phyloP scores from a whole-genome alignment of 2,113 vertebrate species.

The Thymallus thymallus region DNA sequence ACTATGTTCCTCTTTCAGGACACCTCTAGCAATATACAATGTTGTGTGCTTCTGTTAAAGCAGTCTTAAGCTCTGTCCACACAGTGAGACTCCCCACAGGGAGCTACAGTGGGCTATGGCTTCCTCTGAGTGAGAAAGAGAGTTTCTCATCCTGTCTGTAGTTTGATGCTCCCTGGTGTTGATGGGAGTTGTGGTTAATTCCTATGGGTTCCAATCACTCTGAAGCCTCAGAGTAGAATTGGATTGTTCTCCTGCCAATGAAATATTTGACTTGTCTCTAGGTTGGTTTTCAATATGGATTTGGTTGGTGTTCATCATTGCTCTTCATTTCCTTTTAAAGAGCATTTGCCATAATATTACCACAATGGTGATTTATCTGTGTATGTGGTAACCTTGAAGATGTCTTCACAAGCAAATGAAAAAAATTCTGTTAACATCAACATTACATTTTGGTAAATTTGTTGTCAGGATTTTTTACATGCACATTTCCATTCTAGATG shows the following conservation, averaged over 20 bases:
- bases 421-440: background rate
- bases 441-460: background rate
- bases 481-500: background rate
- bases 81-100: conserved; percentile 29
- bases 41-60: conserved; percentile 46
- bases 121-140: conserved; percentile 3
- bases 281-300: background rate
- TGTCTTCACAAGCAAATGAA: background rate
- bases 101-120: conserved; percentile 25
- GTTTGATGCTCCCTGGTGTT: background rate
- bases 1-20: conserved; percentile 40
- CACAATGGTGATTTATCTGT: background rate
- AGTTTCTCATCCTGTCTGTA: background rate
- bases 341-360: background rate
- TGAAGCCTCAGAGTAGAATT: background rate
- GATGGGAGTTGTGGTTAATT: background rate
- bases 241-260: background rate
- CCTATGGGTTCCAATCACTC: background rate
- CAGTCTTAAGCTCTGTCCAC: conserved; percentile 33
- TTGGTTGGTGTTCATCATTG: no score
- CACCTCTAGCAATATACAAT: conserved; percentile 28
- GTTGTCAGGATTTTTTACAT: background rate
- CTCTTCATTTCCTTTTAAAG: no score
- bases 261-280: conserved; percentile 3
- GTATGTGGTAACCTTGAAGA: background rate